Evolutionary conservation across 1,140 invertebrate species (phyloP).

Genomic region (Nebria ingens): DNA sequence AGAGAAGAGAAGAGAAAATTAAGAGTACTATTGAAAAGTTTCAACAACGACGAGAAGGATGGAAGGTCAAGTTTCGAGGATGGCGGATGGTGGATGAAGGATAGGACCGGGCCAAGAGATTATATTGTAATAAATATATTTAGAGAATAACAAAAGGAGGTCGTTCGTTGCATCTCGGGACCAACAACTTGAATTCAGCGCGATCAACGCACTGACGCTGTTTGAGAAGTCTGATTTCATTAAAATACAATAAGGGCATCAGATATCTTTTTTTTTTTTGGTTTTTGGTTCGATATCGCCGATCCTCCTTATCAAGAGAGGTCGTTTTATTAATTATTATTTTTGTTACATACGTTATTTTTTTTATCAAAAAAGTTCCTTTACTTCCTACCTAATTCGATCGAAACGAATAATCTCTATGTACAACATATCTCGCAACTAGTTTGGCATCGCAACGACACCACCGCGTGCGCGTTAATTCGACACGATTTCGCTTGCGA

Average conservation of each 20-base stretch:
- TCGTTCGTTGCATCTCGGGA: conserved; percentile 5
- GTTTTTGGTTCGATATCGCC: conserved; percentile 8
- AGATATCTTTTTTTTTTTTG: conserved; percentile 7
- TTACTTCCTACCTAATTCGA: conserved; percentile 29
- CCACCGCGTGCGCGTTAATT: background rate
- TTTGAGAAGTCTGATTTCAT: conserved; percentile 3
- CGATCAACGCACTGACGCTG: background rate
- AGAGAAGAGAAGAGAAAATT: background rate
- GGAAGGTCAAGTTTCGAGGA: background rate
- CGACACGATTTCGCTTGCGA: too few relatives aligned
- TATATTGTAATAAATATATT: too few relatives aligned
- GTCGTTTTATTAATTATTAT: conserved; percentile 10
- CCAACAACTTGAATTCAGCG: background rate
- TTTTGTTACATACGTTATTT: too few relatives aligned
- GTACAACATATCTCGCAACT: conserved; percentile 18
- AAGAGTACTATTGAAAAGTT: too few relatives aligned
- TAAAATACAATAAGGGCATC: background rate
- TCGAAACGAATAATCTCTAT: conserved; percentile 28
- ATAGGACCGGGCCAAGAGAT: too few relatives aligned
- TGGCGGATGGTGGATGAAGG: too few relatives aligned
- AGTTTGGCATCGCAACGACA: background rate
- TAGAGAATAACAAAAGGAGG: background rate
- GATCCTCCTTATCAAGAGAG: conserved; percentile 4
- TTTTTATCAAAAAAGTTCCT: conserved; percentile 16
- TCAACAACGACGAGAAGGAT: background rate